phyloP scores from a whole-genome alignment of 92 coral and sea anemone species.

The Phenganax marumi region DNA sequence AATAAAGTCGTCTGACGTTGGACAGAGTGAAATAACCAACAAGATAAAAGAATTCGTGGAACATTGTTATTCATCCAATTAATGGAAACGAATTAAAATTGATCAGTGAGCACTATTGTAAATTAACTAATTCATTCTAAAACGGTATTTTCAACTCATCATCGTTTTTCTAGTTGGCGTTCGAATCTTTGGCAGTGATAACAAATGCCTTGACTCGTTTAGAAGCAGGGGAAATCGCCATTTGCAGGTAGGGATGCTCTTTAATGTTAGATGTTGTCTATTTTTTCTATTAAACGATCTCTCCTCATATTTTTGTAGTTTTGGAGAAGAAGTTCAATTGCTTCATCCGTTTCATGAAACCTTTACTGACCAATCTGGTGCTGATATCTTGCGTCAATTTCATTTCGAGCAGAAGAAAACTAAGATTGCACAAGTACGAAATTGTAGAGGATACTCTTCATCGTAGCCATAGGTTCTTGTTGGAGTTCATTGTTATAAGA shows the following conservation, averaged over 20 bases:
- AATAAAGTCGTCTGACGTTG: background rate
- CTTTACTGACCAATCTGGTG: constrained; percentile 92
- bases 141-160: background rate
- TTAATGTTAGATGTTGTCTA: background rate
- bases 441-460: background rate
- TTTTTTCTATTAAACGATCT: background rate
- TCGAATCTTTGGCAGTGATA: constrained; percentile 89
- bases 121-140: too few relatives aligned
- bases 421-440: constrained; percentile 81
- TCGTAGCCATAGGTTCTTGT: background rate
- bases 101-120: too few relatives aligned
- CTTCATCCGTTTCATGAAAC: constrained; percentile 95
- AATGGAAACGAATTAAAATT: too few relatives aligned
- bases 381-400: constrained; percentile 84
- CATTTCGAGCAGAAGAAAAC: constrained; percentile 94
- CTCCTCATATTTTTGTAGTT: constrained; percentile 48
- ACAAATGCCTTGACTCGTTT: constrained; percentile 92
- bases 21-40: too few relatives aligned
- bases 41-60: too few relatives aligned
- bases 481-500: background rate
- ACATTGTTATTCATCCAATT: too few relatives aligned
- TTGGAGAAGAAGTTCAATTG: constrained; percentile 88
- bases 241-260: constrained; percentile 73
- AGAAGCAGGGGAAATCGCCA: constrained; percentile 90
- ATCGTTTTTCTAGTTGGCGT: constrained; percentile 69